Base-by-base conservation (phyloP, 1,140 invertebrate genomes). In the Phthorimaea operculella region DNA sequence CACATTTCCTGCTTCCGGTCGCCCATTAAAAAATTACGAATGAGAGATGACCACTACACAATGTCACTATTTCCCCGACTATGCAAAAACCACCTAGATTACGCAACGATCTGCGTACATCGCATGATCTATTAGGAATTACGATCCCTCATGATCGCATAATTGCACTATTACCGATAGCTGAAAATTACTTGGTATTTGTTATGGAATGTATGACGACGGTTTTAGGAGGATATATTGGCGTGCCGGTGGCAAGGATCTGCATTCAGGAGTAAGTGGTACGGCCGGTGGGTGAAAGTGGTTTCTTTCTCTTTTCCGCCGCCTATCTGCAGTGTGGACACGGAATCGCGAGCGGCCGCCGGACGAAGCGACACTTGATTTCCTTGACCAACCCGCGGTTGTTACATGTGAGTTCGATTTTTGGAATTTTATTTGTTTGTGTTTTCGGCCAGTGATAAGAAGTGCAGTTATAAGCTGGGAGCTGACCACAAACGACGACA, bases 241-340 rank as follows among this genome's bases (percentile, higher is more conserved):
- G 54, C 53, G 71, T 72, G 62, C 69, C 61, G 70, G 70, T 52
- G 34, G 50, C 49, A 59, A 63, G 61, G 60, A 61, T 58, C 48
- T 58, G 66, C 74, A 79, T 61, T 72, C 68, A 79, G 76, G 76
- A 74, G 64, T 59, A 79, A 72, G 76, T 79, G 68, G 74, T 73
- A 55, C 72, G 65, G 58, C 28, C 45, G 59, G 71, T 39, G 59
- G 71, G 78, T 81, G 80, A 83, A 83, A 83, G 80, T 76, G 71
- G 64, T 63, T 57, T 70, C 68, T 70, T 59, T 75, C 70, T 76
- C 74, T 76, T 60, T 72, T n/a, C 71, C 53, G 51, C 57, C 57
- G 52, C n/a, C 36, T 12, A 39, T 39, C 36, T 39, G 67, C 64
- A 62, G 54, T 66, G 53, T 55, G 62, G 9, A 28, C 50, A 60